Evolutionary conservation across 2,797 vertebrate species (phyloP).

Genomic region (Lepus townsendii): DNA sequence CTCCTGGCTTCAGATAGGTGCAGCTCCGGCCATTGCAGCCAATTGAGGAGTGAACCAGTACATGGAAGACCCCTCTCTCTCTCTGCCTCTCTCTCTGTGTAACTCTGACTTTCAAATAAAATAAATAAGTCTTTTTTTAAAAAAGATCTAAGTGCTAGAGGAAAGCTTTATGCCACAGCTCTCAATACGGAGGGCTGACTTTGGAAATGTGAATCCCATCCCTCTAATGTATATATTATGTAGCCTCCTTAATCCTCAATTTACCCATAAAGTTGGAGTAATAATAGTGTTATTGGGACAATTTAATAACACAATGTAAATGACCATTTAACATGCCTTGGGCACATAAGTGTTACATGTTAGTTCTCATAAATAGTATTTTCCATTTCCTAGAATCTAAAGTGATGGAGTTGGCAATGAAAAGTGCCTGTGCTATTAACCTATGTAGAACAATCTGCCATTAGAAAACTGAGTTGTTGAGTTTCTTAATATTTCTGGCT

Average conservation of each 20-base stretch:
- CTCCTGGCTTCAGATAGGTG: too few relatives aligned
- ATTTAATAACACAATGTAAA: background rate
- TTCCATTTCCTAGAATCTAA: background rate
- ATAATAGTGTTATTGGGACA: background rate
- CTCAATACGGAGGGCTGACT: background rate
- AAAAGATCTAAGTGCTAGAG: too few relatives aligned
- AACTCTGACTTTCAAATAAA: too few relatives aligned
- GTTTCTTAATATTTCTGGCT: background rate
- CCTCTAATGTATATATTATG: background rate
- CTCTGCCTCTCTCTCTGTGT: too few relatives aligned
- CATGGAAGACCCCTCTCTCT: too few relatives aligned
- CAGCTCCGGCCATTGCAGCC: too few relatives aligned
- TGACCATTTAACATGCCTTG: background rate
- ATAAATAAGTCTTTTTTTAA: too few relatives aligned
- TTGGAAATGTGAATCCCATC: background rate
- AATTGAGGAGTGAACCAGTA: too few relatives aligned
- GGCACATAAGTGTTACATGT: background rate
- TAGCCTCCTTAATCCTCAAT: background rate
- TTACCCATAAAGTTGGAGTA: background rate
- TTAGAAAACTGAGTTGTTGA: background rate
- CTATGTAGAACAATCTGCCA: background rate
- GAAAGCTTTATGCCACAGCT: background rate
- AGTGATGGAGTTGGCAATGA: background rate
- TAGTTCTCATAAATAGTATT: background rate
- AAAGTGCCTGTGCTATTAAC: background rate